Percentiles rank a stretch among this genome's conserved stretches.
Evolutionary conservation across 1,140 invertebrate species (phyloP).

Genomic region (Cotesia typhae): DNA sequence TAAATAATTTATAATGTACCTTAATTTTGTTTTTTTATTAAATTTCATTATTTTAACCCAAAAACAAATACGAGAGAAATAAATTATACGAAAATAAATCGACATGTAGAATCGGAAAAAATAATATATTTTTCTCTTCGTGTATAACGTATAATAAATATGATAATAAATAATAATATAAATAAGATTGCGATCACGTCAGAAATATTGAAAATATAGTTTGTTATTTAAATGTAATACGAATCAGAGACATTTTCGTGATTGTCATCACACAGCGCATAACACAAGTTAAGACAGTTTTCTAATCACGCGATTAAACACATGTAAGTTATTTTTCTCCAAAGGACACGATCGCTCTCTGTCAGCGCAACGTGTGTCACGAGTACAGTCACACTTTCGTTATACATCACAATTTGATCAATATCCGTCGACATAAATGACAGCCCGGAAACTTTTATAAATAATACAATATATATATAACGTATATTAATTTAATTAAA

Average conservation of each 20-base stretch:
- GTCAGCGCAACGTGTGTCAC: slow-evolving; percentile 46
- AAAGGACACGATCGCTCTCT: slow-evolving; percentile 42
- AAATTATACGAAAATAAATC: too few species aligned
- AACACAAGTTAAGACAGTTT: slow-evolving; percentile 1
- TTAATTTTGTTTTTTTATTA: neutral
- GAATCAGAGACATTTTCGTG: neutral
- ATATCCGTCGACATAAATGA: slow-evolving; percentile 35
- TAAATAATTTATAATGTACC: slow-evolving; percentile 42
- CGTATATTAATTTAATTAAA: neutral
- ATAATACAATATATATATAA: slow-evolving; percentile 43
- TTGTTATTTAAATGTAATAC: too few species aligned
- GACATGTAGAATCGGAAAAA: too few species aligned
- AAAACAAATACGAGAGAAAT: too few species aligned
- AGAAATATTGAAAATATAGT: neutral
- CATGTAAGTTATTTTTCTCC: slow-evolving; percentile 8
- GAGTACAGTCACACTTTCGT: slow-evolving; percentile 39
- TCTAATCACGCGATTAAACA: slow-evolving; percentile 17
- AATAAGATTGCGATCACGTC: slow-evolving; percentile 11
- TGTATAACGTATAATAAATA: neutral
- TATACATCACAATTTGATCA: slow-evolving; percentile 37
- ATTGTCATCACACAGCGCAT: neutral
- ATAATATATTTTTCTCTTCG: too few species aligned
- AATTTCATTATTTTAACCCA: too few species aligned
- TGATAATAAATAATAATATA: neutral
- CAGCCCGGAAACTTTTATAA: slow-evolving; percentile 38